Evolutionary conservation across 2,113 vertebrate genomes (phyloP), one percentile per base, ranked within the genome.

Genomic region (Gambusia holbrooki): DNA sequence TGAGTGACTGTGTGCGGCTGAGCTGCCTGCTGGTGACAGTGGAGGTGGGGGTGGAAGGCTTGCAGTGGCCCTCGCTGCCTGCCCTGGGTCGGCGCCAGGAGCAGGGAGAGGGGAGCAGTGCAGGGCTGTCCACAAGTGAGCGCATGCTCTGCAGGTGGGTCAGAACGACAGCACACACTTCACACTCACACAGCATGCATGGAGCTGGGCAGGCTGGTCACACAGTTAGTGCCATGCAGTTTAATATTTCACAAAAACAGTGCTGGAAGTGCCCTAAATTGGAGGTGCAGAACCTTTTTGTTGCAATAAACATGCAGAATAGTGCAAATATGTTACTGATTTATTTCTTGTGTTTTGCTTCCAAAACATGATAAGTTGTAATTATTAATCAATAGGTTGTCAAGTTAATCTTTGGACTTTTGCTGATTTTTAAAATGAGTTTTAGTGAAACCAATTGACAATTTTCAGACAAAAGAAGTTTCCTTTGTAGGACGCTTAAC

Each of bases 91-190:
- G 88, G 93, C 91, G 95, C 94, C 96, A 95, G 94, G 93, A 90
- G 73, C 94, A 96, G 92, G 81, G 94, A 92, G 89, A 86, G 90
- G 87, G 90, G 87, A 90, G 90, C 93, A 90, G 89, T 89, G 88
- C 90, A 88, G 91, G 71, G 93, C 89, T 90, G 88, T 92, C 94
- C 95, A 91, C 94, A 93, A 94, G 91, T 94, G 95, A 92, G 94
- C 95, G 91, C 96, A 97, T 95, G 96, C 97, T 98, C 97, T 99
- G 97, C 90, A 94, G 87, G 97, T 96, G 95, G 94, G 95, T 95
- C 93, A 91, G 77, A 92, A 93, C 88, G 93, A 90, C 87, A 88
- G 82, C 89, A 90, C 85, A 92, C 89, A 85, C 83, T 90, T 91
- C 89, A 89, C 90, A 89, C 83, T 80, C 87, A 87, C 82, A 77